Evolutionary conservation across 2,797 vertebrate species (phyloP), one percentile per base, ranked within the genome.

Genomic region (Sciurus vulgaris): DNA sequence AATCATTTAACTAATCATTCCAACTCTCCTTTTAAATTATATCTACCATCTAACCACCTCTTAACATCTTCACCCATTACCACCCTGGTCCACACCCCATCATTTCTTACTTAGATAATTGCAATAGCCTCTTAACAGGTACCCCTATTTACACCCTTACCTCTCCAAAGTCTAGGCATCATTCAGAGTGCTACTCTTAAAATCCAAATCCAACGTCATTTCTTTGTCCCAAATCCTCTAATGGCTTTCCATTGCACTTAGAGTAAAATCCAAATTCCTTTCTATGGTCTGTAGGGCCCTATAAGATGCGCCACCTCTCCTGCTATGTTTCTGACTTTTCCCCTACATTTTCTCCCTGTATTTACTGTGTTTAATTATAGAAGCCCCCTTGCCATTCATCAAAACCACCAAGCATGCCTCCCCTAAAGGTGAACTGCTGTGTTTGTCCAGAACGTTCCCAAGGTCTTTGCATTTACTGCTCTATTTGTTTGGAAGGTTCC

Each of bases 51-150:
- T 93, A 85, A 84, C 35, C 8, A 94, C 38, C n/a, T 78, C 77
- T 92, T 87, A 94, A 82, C 56, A 92, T 47, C 69, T 86, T 96
- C 49, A 70, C 10, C 38, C 56, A 82, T 96, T 93, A 91, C 86
- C 89, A 78, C 12, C 9, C 44, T 85, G 73, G 86, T 54, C 38
- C 79, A 97, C 5, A 14, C 94, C 91, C 81, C 90, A 94, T 87
- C 72, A 95, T 92, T 95, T 96, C 88, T 97, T 87, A 92, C 35
- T 87, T 92, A 86, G 86, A 86, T 91, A 97, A 97, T 97, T 96
- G 76, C 22, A 91, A 49, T 70, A 65, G 69, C n/a, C 49, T 95
- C 49, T 69, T 88, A 86, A 74, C 38, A 86, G 44, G 70, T 88
- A 73, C 47, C 54, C 69, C 28, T 85, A n/a, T 79, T 89, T 72